phyloP scores from a whole-genome alignment of 2,113 vertebrate genomes.

The Irena cyanogastra region DNA sequence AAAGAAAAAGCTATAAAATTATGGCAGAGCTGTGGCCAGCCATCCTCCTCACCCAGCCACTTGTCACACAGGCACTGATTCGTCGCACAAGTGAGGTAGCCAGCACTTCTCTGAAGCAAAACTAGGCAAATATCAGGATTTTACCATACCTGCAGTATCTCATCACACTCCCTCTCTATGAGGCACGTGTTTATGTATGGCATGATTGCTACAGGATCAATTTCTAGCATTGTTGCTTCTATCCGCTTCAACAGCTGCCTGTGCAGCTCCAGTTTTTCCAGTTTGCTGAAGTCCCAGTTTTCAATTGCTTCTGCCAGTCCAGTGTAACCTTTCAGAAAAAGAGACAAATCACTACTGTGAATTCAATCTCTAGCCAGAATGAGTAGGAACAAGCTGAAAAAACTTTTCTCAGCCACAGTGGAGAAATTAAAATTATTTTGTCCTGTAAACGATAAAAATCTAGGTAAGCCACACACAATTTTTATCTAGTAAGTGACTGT shows the following conservation, averaged over 20 bases:
- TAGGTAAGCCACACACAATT: not conserved
- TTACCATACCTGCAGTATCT: not conserved
- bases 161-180: slow-evolving; percentile 26
- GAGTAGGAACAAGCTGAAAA: not conserved
- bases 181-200: not conserved
- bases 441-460: not conserved
- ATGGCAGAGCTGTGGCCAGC: not conserved
- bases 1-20: not conserved
- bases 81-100: not conserved
- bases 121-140: not conserved
- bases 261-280: slow-evolving; percentile 16
- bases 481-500: not conserved
- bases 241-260: slow-evolving; percentile 14
- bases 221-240: slow-evolving; percentile 24
- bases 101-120: not conserved
- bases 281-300: slow-evolving; percentile 44
- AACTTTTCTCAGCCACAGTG: not conserved
- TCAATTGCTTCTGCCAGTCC: slow-evolving; percentile 34
- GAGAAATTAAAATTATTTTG: not conserved
- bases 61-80: too few relatives aligned
- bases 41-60: not conserved
- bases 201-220: not conserved
- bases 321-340: slow-evolving; percentile 1
- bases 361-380: not conserved
- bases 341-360: not conserved